phyloP scores from a whole-genome alignment of 1,140 invertebrate genomes.

The Triops cancriformis region DNA sequence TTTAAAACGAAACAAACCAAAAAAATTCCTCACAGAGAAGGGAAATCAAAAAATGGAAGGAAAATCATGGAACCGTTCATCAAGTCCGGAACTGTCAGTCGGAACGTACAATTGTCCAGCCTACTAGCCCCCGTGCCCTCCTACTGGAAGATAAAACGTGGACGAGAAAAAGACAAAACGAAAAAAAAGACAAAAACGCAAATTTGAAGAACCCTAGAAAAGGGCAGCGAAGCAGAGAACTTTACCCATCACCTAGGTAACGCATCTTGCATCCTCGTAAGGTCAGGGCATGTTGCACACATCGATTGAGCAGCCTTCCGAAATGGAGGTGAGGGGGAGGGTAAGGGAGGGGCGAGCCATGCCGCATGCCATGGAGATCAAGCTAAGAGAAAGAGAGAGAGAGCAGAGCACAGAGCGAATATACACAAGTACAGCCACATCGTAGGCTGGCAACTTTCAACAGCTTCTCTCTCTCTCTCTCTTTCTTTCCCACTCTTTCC shows the following conservation, averaged over 20 bases:
- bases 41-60: not conserved
- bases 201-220: not conserved
- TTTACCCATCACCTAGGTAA: not conserved
- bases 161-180: too few relatives aligned
- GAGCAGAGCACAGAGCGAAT: not conserved
- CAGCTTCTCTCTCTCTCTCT: not conserved
- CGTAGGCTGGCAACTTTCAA: not conserved
- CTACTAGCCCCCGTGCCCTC: not conserved
- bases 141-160: too few relatives aligned
- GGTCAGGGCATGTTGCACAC: conserved; percentile 8
- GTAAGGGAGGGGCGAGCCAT: conserved; percentile 14
- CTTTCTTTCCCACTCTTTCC: not conserved
- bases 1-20: too few relatives aligned
- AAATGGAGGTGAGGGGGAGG: not conserved
- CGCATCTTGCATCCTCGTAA: conserved; percentile 1
- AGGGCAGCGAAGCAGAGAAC: not conserved
- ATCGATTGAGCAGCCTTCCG: not conserved
- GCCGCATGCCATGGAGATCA: conserved; percentile 14
- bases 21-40: not conserved
- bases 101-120: not conserved
- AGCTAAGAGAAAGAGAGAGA: not conserved
- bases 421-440: conserved; percentile 26
- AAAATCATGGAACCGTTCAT: too few relatives aligned
- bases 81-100: not conserved
- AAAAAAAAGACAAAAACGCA: too few relatives aligned